Evolutionary conservation across 1,140 invertebrate genomes (phyloP).

Genomic region (Lasioglossum albipes): DNA sequence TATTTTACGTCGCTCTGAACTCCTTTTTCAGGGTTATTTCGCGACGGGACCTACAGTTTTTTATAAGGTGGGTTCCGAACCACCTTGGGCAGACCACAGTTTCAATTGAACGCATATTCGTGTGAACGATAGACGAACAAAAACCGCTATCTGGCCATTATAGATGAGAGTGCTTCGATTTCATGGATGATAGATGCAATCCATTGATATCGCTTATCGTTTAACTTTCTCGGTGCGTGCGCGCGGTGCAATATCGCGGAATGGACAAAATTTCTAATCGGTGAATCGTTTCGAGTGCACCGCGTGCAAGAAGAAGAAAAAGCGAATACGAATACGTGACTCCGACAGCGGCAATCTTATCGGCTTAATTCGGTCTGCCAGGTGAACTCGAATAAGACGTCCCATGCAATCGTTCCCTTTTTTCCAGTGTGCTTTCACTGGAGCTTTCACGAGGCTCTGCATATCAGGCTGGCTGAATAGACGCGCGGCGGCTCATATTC

Average conservation of each 20-base stretch:
- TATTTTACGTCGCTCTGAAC: no score
- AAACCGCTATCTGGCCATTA: no score
- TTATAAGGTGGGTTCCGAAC: no score
- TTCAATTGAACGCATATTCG: no score
- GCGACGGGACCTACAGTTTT: no score
- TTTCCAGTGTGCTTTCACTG: conserved; percentile 29
- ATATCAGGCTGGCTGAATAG: conserved; percentile 48
- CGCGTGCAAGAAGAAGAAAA: background rate
- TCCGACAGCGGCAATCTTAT: conserved; percentile 31
- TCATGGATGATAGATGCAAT: background rate
- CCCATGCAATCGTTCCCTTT: background rate
- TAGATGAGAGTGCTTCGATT: background rate
- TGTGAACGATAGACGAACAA: no score
- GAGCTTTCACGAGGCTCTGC: conserved; percentile 37
- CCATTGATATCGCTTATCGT: background rate
- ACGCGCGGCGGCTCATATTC: conserved; percentile 56
- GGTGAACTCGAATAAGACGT: conserved; percentile 37
- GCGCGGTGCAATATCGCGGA: background rate
- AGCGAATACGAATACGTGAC: conserved; percentile 17
- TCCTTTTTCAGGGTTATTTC: no score
- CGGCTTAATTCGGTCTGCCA: conserved; percentile 36
- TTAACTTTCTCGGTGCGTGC: background rate
- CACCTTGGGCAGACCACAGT: no score
- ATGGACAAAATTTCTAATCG: background rate
- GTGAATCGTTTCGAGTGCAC: no score